phyloP scores from a whole-genome alignment of 2,113 vertebrate species.

The Psittacula cyanocephala region DNA sequence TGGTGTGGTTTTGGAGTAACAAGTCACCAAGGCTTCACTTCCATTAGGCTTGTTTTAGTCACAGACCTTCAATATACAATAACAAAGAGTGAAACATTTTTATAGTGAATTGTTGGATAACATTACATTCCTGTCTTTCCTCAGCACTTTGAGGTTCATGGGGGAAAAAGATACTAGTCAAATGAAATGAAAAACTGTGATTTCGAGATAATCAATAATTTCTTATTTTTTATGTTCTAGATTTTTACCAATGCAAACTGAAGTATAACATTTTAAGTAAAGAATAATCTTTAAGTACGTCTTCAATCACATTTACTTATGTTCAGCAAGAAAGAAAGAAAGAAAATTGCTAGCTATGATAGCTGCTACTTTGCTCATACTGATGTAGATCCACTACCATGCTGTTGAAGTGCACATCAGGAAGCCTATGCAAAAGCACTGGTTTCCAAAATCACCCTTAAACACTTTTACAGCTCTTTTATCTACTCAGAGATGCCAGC shows the following conservation, averaged over 20 bases:
- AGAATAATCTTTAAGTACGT: background rate
- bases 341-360: background rate
- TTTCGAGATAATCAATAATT: background rate
- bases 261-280: background rate
- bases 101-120: background rate
- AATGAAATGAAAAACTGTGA: background rate
- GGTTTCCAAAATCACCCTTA: conserved; percentile 2
- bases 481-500: background rate
- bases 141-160: background rate
- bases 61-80: background rate
- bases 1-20: background rate
- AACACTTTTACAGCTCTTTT: background rate
- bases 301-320: background rate
- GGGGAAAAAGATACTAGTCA: background rate
- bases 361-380: background rate
- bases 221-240: background rate
- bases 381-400: background rate
- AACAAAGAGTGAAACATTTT: background rate
- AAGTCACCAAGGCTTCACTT: background rate
- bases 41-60: background rate
- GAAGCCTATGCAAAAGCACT: background rate
- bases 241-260: background rate
- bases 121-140: background rate
- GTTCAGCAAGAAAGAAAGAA: background rate
- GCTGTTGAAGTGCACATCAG: background rate